Percentiles rank a stretch among this genome's conserved stretches.
phyloP scores from a whole-genome alignment of 64 coral and sea anemone genomes.

The Montipora sp. region DNA sequence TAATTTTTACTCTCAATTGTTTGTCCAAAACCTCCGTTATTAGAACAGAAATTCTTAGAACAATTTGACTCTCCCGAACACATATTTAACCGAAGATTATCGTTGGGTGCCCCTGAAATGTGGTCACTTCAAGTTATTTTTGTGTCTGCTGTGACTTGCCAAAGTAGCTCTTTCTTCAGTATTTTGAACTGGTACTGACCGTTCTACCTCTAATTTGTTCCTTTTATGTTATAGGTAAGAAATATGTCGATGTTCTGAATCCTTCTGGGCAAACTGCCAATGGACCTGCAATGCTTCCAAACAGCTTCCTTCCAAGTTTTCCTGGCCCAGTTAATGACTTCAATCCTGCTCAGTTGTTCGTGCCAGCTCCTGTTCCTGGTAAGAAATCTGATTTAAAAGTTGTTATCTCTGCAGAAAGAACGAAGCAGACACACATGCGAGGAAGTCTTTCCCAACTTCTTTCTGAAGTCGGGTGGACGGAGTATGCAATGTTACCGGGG shows the following conservation, averaged over 20 bases:
- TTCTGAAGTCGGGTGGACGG: no score
- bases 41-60: no score
- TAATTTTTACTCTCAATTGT: no score
- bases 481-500: no score
- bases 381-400: neutral
- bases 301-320: slow-evolving; percentile 43
- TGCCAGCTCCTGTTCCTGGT: slow-evolving; percentile 54
- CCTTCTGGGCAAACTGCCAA: slow-evolving; percentile 29
- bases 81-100: no score
- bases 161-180: neutral
- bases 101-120: no score
- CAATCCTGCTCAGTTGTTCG: slow-evolving; percentile 28
- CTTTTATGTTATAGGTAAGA: slow-evolving; percentile 30
- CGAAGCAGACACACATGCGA: neutral
- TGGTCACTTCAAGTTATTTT: no score
- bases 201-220: neutral
- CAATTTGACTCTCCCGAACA: no score
- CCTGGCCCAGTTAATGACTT: neutral
- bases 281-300: slow-evolving; percentile 29
- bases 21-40: no score
- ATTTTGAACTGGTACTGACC: neutral
- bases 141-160: no score
- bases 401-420: neutral
- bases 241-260: slow-evolving; percentile 72
- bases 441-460: no score